Conservation (phyloP, 2,888 invertebrate species). For the Drosophila paramelanica region DNA sequence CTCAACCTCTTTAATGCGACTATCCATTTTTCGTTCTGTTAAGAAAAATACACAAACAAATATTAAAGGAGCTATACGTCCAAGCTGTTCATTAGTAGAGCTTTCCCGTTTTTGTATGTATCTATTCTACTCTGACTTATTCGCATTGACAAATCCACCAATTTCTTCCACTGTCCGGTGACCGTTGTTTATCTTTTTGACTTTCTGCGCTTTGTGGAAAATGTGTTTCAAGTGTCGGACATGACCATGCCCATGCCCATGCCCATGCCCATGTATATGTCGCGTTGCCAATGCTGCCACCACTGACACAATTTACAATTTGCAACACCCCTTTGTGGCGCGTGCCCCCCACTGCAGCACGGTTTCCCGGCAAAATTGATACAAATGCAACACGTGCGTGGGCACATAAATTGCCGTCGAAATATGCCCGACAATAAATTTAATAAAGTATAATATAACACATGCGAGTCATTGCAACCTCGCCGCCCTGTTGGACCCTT, state of each 20-base stretch:
- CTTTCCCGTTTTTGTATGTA: too few species aligned
- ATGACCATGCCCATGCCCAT: conserved; percentile 40
- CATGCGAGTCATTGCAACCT: conserved; percentile 29
- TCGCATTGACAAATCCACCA: not conserved
- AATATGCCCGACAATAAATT: conserved; percentile 69
- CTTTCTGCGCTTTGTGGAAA: conserved; percentile 47
- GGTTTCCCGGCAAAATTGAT: conserved; percentile 7
- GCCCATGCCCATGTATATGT: conserved; percentile 27
- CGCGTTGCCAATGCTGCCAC: conserved; percentile 30
- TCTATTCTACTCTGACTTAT: too few species aligned
- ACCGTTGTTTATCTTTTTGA: conserved; percentile 25
- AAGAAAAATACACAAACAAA: too few species aligned
- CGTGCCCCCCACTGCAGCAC: conserved; percentile 11
- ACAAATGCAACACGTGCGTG: conserved; percentile 68
- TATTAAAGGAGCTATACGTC: too few species aligned
- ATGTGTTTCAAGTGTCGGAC: conserved; percentile 62
- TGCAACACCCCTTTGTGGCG: conserved; percentile 41
- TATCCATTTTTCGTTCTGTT: too few species aligned
- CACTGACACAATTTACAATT: conserved; percentile 71
- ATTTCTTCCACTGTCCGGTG: conserved; percentile 46
- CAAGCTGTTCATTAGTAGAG: too few species aligned
- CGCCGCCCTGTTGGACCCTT: not conserved
- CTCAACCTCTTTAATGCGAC: too few species aligned
- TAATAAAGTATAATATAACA: conserved; percentile 52
- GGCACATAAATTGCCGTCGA: conserved; percentile 63